Conservation (phyloP, 2,797 vertebrate species). For the Heliangelus exortis region DNA sequence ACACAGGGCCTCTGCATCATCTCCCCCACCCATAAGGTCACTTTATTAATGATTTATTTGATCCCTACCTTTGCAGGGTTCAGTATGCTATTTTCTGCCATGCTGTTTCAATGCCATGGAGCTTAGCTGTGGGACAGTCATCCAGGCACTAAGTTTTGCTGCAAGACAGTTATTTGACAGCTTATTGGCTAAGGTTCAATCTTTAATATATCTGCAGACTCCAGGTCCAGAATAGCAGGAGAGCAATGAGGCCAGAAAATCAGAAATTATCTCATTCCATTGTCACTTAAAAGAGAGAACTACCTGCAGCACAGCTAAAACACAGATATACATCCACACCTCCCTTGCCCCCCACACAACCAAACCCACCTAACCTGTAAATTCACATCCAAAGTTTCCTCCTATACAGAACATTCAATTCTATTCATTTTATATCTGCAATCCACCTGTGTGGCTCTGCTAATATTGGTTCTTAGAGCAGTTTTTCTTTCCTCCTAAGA, state of each 20-base stretch:
- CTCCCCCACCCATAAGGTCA: neutral
- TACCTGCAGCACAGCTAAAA: neutral
- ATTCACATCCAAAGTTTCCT: neutral
- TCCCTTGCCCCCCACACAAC: neutral
- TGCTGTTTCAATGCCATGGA: neutral
- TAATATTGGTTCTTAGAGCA: neutral
- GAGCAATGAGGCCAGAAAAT: neutral
- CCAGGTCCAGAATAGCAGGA: neutral
- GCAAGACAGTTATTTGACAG: neutral
- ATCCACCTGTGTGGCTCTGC: neutral
- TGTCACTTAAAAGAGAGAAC: neutral
- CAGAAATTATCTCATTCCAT: neutral
- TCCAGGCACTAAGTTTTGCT: neutral
- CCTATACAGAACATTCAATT: neutral
- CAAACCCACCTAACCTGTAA: neutral
- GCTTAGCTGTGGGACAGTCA: neutral
- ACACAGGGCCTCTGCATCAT: neutral
- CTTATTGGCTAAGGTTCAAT: neutral
- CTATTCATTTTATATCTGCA: neutral
- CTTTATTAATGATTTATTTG: slow-evolving; percentile 16
- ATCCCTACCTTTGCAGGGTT: neutral
- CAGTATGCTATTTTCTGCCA: neutral
- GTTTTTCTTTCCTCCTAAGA: slow-evolving; percentile 26
- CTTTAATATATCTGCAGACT: neutral
- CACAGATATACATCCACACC: neutral